Conservation (phyloP, 2,113 vertebrate species). For the Amphiprion ocellaris region DNA sequence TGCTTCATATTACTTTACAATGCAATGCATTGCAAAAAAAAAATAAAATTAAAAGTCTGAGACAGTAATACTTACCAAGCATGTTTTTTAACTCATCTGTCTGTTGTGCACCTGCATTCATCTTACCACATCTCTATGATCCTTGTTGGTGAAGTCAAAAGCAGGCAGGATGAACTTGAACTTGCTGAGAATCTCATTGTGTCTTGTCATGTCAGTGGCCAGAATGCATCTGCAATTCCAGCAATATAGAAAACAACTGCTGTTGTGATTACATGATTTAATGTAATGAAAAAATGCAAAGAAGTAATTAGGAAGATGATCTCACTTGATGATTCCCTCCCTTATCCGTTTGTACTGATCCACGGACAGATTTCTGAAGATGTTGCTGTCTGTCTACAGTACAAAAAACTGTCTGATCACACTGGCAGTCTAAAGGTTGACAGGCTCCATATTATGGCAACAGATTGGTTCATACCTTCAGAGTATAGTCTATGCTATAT, state of each 20-base stretch:
- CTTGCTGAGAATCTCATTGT: slow-evolving; percentile 86
- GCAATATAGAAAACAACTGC: neutral
- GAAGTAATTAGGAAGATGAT: neutral
- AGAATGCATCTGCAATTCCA: slow-evolving; percentile 81
- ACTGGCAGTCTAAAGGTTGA: neutral
- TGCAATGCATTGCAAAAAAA: too few relatives aligned
- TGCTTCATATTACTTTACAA: too few relatives aligned
- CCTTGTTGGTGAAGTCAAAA: slow-evolving; percentile 85
- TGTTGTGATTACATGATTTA: neutral
- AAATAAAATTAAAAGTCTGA: too few relatives aligned
- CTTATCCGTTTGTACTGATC: slow-evolving; percentile 86
- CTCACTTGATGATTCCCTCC: slow-evolving; percentile 87
- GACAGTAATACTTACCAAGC: neutral
- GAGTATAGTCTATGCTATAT: neutral
- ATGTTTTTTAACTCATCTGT: neutral
- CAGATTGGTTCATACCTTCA: neutral
- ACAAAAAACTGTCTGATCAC: neutral
- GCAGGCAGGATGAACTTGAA: slow-evolving; percentile 82
- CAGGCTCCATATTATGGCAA: neutral
- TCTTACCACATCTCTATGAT: slow-evolving; percentile 86
- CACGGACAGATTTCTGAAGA: slow-evolving; percentile 85
- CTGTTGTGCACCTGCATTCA: neutral
- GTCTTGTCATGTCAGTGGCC: slow-evolving; percentile 86
- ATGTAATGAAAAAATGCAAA: neutral
- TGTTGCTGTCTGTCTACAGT: slow-evolving; percentile 83